Evolutionary conservation across 2,888 invertebrate genomes (phyloP).

Genomic region (Ormyrus labotus): DNA sequence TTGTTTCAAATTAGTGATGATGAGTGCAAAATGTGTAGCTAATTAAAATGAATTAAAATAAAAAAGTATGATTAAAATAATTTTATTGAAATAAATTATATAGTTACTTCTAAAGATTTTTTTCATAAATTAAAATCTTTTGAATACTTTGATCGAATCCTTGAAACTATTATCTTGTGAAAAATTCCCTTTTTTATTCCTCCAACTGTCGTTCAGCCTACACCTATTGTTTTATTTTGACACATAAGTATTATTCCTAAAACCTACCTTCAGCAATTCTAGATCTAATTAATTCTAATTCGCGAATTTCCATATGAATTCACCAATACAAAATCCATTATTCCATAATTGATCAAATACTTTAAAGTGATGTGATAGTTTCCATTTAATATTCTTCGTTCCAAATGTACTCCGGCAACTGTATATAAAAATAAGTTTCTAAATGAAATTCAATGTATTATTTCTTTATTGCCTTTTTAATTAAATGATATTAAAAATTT

Average conservation of each 20-base stretch:
- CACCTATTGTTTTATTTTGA: slow-evolving; percentile 50
- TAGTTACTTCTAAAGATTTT: too few species aligned
- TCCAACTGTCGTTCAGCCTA: slow-evolving; percentile 87
- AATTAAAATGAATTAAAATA: too few species aligned
- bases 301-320: slow-evolving; percentile 99
- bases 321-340: slow-evolving; percentile 90
- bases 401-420: slow-evolving; percentile 82
- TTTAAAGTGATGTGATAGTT: slow-evolving; percentile 90
- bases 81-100: too few species aligned
- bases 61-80: too few species aligned
- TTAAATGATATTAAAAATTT: too few species aligned
- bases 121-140: too few species aligned
- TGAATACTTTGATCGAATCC: too few species aligned
- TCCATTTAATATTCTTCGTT: slow-evolving; percentile 96
- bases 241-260: neutral
- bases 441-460: too few species aligned
- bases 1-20: too few species aligned
- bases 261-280: slow-evolving; percentile 89
- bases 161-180: slow-evolving; percentile 80
- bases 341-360: slow-evolving; percentile 90
- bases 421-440: neutral
- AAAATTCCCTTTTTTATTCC: slow-evolving; percentile 94
- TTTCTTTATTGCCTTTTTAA: too few species aligned
- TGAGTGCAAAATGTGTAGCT: too few species aligned
- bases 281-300: slow-evolving; percentile 82